Percentiles rank a stretch among this genome's conserved stretches.
Evolutionary conservation across 2,113 vertebrate genomes (phyloP).

Genomic region (Irena cyanogastra): DNA sequence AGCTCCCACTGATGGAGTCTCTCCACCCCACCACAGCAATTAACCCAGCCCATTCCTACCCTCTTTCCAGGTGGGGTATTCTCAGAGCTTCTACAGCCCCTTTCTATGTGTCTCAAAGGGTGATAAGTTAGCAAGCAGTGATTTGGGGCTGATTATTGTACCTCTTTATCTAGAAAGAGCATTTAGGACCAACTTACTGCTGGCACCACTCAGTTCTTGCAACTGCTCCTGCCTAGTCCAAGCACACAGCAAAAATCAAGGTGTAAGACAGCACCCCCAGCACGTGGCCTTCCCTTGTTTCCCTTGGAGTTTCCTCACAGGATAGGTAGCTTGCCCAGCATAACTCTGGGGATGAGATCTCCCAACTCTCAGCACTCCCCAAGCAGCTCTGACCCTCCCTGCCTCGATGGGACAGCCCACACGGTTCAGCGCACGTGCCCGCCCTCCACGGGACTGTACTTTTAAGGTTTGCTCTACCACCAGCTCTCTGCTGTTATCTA

Average conservation of each 20-base stretch:
- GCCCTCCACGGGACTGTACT: background rate
- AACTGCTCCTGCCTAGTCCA: background rate
- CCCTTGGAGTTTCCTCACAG: background rate
- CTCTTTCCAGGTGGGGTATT: background rate
- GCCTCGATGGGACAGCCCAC: fast-evolving
- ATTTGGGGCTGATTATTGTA: background rate
- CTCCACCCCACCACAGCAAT: background rate
- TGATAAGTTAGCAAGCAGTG: background rate
- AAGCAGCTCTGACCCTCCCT: background rate
- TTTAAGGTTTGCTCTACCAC: background rate
- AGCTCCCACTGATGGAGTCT: background rate
- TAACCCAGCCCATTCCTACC: background rate
- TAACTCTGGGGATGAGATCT: background rate
- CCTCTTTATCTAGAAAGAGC: background rate
- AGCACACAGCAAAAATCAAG: background rate
- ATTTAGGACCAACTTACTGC: background rate
- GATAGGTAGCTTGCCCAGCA: background rate
- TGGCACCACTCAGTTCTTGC: background rate
- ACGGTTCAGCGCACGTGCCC: fast-evolving
- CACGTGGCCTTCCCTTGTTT: fast-evolving
- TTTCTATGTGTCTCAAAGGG: fast-evolving
- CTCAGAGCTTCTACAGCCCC: background rate
- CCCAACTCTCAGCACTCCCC: background rate
- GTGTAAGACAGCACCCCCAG: background rate
- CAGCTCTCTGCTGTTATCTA: background rate